These are phyloP conservation scores for Thripadectes ignobilis DNA, from an alignment of 2,797 vertebrate genomes.

Conservation along the genomic window DNA sequence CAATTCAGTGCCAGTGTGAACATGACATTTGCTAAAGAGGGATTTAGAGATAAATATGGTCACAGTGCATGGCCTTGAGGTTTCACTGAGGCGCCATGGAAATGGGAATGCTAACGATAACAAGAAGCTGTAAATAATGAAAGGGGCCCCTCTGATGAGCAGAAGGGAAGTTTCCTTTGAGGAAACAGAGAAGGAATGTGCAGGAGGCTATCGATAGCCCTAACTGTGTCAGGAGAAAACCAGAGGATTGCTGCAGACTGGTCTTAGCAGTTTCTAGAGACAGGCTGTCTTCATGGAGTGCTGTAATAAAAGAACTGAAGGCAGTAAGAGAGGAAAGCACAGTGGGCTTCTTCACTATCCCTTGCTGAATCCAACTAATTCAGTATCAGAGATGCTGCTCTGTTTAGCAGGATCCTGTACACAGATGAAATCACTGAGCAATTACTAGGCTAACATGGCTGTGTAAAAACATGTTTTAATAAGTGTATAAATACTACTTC, in stretches of 20 bases:
- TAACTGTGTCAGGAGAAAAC: neutral
- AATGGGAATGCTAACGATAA: neutral
- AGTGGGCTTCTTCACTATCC: neutral
- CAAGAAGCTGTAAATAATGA: neutral
- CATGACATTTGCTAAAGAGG: neutral
- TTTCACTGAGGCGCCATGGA: neutral
- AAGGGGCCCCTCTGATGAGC: neutral
- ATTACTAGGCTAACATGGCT: neutral
- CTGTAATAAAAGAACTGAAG: neutral
- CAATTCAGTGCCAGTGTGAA: neutral
- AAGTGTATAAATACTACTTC: neutral
- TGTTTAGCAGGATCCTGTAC: neutral
- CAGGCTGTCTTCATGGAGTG: neutral
- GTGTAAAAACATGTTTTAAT: neutral
- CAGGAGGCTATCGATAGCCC: neutral
- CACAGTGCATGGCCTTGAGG: neutral
- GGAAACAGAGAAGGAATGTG: neutral
- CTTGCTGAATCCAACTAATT: neutral
- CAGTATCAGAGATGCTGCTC: accelerated
- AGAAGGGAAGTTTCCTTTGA: neutral
- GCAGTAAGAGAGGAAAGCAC: neutral
- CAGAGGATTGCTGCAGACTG: neutral
- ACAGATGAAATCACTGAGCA: neutral
- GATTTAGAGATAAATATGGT: neutral
- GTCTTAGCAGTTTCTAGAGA: neutral